Evolutionary conservation across 2,888 invertebrate genomes (phyloP), one percentile per base, ranked within the genome.

Genomic region (Phyllotreta cruciferae): DNA sequence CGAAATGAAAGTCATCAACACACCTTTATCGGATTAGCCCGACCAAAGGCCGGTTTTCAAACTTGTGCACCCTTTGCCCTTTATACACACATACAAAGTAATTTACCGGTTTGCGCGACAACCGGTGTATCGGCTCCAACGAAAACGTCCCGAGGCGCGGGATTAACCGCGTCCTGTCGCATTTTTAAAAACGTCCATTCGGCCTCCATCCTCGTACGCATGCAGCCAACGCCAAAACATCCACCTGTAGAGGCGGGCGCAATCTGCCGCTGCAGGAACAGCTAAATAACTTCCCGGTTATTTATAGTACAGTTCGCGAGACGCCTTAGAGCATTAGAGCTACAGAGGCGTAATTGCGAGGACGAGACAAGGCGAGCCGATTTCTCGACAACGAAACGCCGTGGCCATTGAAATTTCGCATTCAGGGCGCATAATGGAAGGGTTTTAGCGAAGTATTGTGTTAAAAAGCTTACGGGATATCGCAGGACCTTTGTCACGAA

Each of bases 51-150:
- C 14, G n/a, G 2, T 35, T 49, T 44, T 4, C n/a, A 44, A 44
- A 44, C 6, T 44, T 44, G 10, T n/a, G 36, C 35, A 49, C 4
- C 49, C 49, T 49, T 49, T 35, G 36, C 14, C 49, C 36, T 49
- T 49, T 49, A 49, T 44, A 4, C 14, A n/a, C 4, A 49, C 49
- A n/a, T 49, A 49, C 49, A 49, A 49, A 49, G 49, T 49, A 49
- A 49, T 49, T 49, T 49, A 49, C 9, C 36, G 36, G 49, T 35
- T 49, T 49, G 35, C 49, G 49, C 14, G 49, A 49, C 49, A 49
- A 49, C 34, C 49, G n/a, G 35, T 11, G 35, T 35, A 35, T 35
- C 49, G 11, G 36, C 49, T 35, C n/a, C 8, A 35, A 49, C 49
- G n/a, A 49, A 49, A 49, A 49, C 49, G n/a, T 8, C 49, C 36